phyloP scores from a whole-genome alignment of 1,140 invertebrate genomes.

The Cotesia typhae region DNA sequence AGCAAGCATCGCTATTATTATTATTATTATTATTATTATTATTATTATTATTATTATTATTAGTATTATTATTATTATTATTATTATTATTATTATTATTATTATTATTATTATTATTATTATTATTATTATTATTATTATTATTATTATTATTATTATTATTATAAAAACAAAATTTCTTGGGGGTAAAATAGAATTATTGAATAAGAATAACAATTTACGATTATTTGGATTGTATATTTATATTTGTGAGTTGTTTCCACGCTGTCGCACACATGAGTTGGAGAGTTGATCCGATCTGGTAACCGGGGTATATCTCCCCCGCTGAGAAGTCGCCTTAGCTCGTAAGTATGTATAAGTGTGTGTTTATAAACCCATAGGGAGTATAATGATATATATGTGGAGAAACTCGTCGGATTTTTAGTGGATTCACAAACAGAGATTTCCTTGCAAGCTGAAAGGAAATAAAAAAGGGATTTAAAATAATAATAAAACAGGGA shows the following conservation, averaged over 20 bases:
- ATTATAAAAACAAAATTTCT: no score
- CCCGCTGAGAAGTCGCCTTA: slow-evolving; percentile 31
- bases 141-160: no score
- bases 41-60: no score
- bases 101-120: no score
- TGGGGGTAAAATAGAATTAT: no score
- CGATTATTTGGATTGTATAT: slow-evolving; percentile 2
- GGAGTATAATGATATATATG: slow-evolving; percentile 1
- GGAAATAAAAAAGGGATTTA: slow-evolving; percentile 8
- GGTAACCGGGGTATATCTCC: slow-evolving; percentile 26
- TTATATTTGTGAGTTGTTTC: not conserved
- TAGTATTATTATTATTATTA: no score
- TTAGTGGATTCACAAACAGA: slow-evolving; percentile 13
- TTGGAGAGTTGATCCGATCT: slow-evolving; percentile 12
- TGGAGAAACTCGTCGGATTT: slow-evolving; percentile 24
- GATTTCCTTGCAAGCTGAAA: slow-evolving; percentile 44
- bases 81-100: no score
- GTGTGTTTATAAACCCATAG: no score
- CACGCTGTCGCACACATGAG: slow-evolving; percentile 4
- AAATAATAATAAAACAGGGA: slow-evolving; percentile 4
- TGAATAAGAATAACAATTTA: no score
- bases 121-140: no score
- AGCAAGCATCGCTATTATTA: no score
- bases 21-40: no score
- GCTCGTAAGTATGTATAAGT: not conserved